These are phyloP conservation scores for Babyrousa celebensis DNA, from an alignment of 2,797 vertebrate genomes.

Conservation along the genomic window DNA sequence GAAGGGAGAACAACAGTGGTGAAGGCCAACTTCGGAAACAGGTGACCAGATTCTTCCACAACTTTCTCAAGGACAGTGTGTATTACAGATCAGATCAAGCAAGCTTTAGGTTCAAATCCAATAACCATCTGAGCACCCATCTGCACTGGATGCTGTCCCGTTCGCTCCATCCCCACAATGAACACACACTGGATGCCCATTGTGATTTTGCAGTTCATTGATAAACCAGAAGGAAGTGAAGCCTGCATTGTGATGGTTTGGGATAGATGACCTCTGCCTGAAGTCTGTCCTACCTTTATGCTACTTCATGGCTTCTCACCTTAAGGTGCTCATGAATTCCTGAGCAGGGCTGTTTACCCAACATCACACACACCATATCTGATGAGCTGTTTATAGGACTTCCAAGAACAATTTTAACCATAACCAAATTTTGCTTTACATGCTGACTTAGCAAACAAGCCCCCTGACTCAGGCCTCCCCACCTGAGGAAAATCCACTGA, in stretches of 20 bases:
- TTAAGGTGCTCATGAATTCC: neutral
- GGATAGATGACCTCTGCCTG: neutral
- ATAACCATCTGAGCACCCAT: neutral
- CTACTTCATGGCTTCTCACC: neutral
- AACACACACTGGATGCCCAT: rapidly evolving
- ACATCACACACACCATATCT: rapidly evolving
- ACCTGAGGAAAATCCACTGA: neutral
- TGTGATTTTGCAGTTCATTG: rapidly evolving
- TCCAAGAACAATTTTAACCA: neutral
- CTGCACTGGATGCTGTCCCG: neutral
- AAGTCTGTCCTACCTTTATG: neutral
- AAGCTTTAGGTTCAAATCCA: neutral
- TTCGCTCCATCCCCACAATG: neutral
- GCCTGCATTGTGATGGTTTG: neutral
- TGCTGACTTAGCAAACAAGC: neutral
- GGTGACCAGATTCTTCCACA: neutral
- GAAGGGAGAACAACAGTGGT: too few species aligned
- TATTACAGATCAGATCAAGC: neutral
- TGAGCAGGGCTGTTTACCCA: neutral
- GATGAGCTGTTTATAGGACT: neutral
- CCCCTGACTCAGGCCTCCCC: neutral
- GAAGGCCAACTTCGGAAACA: neutral
- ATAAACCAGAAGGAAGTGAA: neutral
- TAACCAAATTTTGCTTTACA: neutral
- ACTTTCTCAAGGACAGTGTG: neutral